Evolutionary conservation across 2,113 vertebrate genomes (phyloP).

Genomic region (Dicerorhinus sumatrensis): DNA sequence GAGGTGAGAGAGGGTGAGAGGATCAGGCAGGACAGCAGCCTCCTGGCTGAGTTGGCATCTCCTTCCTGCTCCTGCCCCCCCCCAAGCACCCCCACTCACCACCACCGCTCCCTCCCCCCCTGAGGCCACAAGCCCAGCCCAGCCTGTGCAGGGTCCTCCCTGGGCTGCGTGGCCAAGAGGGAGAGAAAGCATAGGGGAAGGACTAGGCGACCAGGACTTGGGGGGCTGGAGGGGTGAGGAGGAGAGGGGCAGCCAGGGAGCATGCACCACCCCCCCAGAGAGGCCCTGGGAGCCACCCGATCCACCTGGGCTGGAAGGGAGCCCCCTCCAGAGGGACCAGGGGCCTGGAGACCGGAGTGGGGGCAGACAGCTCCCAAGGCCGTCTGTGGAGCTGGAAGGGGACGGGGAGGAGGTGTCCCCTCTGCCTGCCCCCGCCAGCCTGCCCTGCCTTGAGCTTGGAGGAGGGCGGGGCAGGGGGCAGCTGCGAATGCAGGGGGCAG

Average conservation of each 20-base stretch:
- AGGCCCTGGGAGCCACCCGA: neutral
- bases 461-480: neutral
- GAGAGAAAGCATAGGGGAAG: neutral
- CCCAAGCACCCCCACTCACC: rapidly evolving
- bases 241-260: rapidly evolving
- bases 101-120: neutral
- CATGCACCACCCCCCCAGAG: neutral
- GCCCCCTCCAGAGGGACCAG: neutral
- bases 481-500: neutral
- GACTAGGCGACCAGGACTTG: neutral
- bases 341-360: neutral
- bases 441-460: neutral
- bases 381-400: neutral
- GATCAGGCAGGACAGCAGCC: neutral
- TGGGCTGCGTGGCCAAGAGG: rapidly evolving
- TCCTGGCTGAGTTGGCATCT: neutral
- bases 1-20: neutral
- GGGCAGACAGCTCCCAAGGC: neutral
- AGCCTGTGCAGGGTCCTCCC: rapidly evolving
- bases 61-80: neutral
- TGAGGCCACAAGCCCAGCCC: neutral
- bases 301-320: neutral
- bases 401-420: neutral
- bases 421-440: neutral
- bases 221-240: neutral